A percentile compares a stretch with the other conserved stretches of the same genome.
Evolutionary conservation across 2,113 vertebrate genomes (phyloP).

Genomic region (Trichechus manatus): DNA sequence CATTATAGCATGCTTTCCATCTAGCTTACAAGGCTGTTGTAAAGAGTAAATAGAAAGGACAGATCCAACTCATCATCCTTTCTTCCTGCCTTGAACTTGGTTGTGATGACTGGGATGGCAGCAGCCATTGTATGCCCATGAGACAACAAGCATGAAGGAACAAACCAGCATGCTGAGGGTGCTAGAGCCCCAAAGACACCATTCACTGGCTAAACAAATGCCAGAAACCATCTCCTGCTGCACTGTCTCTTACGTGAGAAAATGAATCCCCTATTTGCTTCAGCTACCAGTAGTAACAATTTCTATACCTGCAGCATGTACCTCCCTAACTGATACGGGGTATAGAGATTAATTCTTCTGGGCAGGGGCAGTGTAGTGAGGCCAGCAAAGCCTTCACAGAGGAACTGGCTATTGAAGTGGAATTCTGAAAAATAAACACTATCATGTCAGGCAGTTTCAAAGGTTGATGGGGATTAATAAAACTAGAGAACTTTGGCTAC

Average conservation of each 20-base stretch:
- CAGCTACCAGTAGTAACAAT: background rate
- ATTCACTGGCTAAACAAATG: background rate
- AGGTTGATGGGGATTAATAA: constrained; percentile 46
- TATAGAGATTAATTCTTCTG: background rate
- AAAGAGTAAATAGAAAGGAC: background rate
- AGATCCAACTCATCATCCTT: background rate
- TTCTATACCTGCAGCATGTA: background rate
- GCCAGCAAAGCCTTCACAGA: background rate
- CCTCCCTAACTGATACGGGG: background rate
- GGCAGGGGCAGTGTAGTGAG: background rate
- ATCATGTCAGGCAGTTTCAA: background rate
- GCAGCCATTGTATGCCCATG: background rate
- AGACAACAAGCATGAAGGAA: background rate
- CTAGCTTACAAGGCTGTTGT: background rate
- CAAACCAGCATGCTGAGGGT: background rate
- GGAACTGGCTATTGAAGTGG: background rate
- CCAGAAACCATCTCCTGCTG: background rate
- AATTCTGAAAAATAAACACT: constrained; percentile 15
- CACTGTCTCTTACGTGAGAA: background rate
- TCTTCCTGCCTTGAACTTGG: background rate
- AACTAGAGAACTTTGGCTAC: background rate
- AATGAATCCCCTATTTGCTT: background rate
- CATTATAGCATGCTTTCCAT: background rate
- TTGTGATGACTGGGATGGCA: background rate
- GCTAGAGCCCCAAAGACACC: background rate